Conservation (phyloP, 2,797 vertebrate species). For the Antrozous pallidus region DNA sequence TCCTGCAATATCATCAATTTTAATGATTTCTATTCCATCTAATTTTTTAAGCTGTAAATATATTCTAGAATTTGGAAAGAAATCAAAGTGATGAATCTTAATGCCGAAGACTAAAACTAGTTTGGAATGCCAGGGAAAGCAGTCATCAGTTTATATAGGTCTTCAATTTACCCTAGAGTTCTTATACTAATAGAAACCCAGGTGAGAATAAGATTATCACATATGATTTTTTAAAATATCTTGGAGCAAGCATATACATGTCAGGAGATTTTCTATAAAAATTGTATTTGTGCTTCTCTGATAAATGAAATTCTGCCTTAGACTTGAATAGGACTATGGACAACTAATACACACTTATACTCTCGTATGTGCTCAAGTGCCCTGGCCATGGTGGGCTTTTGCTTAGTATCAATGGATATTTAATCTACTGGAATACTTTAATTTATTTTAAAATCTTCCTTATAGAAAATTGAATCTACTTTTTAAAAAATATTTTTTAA, state of each 20-base stretch:
- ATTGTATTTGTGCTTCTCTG: background rate
- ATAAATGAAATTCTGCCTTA: background rate
- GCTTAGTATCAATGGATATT: background rate
- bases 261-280: background rate
- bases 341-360: background rate
- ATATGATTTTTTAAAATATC: background rate
- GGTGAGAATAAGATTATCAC: background rate
- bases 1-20: background rate
- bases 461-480: conserved; percentile 22
- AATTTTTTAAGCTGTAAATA: background rate
- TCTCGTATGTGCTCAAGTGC: background rate
- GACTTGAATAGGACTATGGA: background rate
- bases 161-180: background rate
- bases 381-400: background rate
- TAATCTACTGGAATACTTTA: background rate
- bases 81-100: background rate
- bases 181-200: background rate
- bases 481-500: background rate
- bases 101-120: background rate
- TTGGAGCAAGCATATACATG: background rate
- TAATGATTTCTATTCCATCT: background rate
- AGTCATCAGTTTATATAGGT: background rate
- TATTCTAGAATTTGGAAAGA: background rate
- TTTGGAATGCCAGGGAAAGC: background rate
- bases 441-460: background rate